phyloP scores from a whole-genome alignment of 1,140 invertebrate species.

The Archegozetes longisetosus region DNA sequence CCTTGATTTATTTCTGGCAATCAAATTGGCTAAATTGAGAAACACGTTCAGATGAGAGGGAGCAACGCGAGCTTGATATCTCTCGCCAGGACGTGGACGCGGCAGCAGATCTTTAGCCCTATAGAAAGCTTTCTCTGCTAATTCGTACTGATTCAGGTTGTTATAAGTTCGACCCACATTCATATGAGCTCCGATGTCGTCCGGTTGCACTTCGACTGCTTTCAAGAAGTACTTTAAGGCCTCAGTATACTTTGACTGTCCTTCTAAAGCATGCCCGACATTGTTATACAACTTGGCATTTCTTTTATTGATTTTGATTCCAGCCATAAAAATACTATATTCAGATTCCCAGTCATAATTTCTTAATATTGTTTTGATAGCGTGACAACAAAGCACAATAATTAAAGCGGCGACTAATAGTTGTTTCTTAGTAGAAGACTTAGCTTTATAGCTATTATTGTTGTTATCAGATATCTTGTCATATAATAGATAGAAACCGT shows the following conservation, averaged over 20 bases:
- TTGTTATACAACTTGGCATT: slow-evolving; percentile 97
- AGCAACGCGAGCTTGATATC: slow-evolving; percentile 84
- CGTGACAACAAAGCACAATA: slow-evolving; percentile 1
- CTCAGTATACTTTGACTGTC: slow-evolving; percentile 61
- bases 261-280: slow-evolving; percentile 86
- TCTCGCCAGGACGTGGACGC: slow-evolving; percentile 49
- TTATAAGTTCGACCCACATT: slow-evolving; percentile 91
- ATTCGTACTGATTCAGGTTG: slow-evolving; percentile 71
- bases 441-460: not conserved
- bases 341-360: slow-evolving; percentile 46
- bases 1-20: slow-evolving; percentile 76
- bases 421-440: not conserved
- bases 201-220: slow-evolving; percentile 81
- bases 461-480: slow-evolving; percentile 6
- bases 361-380: slow-evolving; percentile 1
- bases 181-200: slow-evolving; percentile 91
- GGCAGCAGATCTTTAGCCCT: slow-evolving; percentile 74
- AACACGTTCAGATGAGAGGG: slow-evolving; percentile 93
- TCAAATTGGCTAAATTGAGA: slow-evolving; percentile 83
- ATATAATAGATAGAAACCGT: slow-evolving; percentile 44
- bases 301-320: slow-evolving; percentile 62
- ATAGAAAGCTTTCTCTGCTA: slow-evolving; percentile 79
- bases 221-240: slow-evolving; percentile 82
- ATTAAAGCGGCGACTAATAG: not conserved
- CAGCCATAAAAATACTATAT: slow-evolving; percentile 82